Base-by-base conservation (phyloP, 2,888 invertebrate genomes). In the Heliconius charithonia region DNA sequence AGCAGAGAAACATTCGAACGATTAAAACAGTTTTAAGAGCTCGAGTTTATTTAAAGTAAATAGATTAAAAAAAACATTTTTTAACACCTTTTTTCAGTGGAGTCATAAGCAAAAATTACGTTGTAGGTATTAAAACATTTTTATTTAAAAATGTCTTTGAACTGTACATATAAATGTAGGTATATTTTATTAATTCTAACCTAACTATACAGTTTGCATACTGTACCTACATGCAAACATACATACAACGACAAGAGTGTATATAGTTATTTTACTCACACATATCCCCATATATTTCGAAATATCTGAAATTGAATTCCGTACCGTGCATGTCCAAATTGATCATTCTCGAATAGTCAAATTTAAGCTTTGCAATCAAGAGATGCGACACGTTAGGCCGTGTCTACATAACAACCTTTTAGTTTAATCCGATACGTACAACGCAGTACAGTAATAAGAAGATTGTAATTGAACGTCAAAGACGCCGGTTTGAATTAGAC, bases 321-420 rank as follows among this genome's bases (percentile, higher is more conserved):
- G 56, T 16, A 59, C 63, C 45, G 45, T 74, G 7, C 63, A 63
- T 74, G 74, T 74, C 74, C 37, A 62, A 74, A 45, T 74, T 74
- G 62, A 65, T 76, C 74, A 72, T 79, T 63, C 65, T 74, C 78
- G 63, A 76, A 81, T 79, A 75, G 79, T 79, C 75, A 79, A 77
- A 72, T 71, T 72, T 83, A 83, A 83, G 82, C 80, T 83, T 79
- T 80, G 82, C 83, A 84, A 89, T 87, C 86, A 85, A 83, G 85
- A 86, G 87, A 87, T 87, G 85, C 83, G 81, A 87, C 87, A 86
- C 85, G 86, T 88, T 87, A 89, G 87, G 84, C 88, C 88, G 89
- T 90, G 90, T 92, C 89, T 89, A 91, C 90, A 91, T 92, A 91
- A 92, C 90, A 88, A 87, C 90, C 90, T 93, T 91, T 93, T 92